These are phyloP conservation scores for Trididemnum nubilum DNA, from an alignment of 23 tunicate genomes.

Conservation along the genomic window DNA sequence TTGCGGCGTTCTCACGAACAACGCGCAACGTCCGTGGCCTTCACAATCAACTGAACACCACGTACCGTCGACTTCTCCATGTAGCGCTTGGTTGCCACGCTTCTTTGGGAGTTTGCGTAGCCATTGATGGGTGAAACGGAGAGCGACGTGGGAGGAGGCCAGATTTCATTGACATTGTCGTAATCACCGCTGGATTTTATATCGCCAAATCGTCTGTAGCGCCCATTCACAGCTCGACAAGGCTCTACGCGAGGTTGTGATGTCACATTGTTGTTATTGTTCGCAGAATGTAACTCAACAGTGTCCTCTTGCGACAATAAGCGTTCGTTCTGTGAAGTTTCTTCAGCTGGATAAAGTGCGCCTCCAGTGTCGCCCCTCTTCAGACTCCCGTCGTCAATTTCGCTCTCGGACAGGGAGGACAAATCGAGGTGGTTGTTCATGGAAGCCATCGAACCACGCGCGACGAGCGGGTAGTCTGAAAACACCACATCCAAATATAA, in stretches of 20 bases:
- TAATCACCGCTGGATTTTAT: neutral
- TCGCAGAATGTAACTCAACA: too few species aligned
- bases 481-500: too few species aligned
- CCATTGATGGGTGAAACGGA: too few species aligned
- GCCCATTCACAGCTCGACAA: neutral
- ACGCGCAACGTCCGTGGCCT: too few species aligned
- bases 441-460: constrained; percentile 5
- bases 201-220: neutral
- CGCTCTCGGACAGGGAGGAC: constrained; percentile 8
- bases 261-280: neutral
- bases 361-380: neutral
- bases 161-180: neutral
- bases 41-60: too few species aligned
- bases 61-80: too few species aligned
- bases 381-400: neutral
- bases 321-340: neutral
- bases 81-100: too few species aligned
- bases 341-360: neutral
- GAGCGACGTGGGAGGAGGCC: too few species aligned
- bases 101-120: too few species aligned
- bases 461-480: constrained; percentile 4
- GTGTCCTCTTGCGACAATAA: neutral
- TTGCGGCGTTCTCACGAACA: too few species aligned
- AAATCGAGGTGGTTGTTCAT: constrained; percentile 26
- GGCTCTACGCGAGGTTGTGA: neutral